phyloP scores from a whole-genome alignment of 2,113 vertebrate genomes.

The Xenus cinereus region DNA sequence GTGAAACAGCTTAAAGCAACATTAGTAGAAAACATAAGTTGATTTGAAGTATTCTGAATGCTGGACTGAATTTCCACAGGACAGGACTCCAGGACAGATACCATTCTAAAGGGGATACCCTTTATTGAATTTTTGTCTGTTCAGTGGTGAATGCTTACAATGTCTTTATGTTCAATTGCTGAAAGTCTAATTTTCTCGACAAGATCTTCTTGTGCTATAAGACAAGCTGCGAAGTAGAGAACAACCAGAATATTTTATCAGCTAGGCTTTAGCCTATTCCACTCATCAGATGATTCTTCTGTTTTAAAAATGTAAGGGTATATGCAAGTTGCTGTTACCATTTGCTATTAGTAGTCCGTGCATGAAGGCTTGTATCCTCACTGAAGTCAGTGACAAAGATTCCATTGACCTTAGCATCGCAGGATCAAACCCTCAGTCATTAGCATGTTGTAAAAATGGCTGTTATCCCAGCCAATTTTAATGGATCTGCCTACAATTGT shows the following conservation, averaged over 20 bases:
- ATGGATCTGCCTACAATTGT: not conserved
- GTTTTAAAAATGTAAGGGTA: not conserved
- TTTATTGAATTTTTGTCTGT: not conserved
- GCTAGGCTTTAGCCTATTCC: not conserved
- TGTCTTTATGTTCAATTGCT: not conserved
- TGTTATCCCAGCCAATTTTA: not conserved
- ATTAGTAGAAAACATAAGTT: not conserved
- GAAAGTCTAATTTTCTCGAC: not conserved
- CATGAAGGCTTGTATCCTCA: not conserved
- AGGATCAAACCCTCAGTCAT: slow-evolving; percentile 14
- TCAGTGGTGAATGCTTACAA: not conserved
- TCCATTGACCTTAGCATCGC: not conserved
- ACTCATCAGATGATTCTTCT: not conserved
- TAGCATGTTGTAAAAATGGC: not conserved
- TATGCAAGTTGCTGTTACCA: not conserved
- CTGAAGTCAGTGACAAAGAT: slow-evolving; percentile 18
- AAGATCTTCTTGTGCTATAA: not conserved
- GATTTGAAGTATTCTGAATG: not conserved
- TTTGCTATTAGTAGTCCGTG: not conserved
- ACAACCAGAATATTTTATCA: not conserved
- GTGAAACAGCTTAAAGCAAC: not conserved
- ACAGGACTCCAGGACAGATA: not conserved
- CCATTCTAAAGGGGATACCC: not conserved
- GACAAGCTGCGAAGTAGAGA: not conserved
- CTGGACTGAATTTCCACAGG: not conserved